Percentiles rank a stretch among this genome's conserved stretches.
Evolutionary conservation across 2,797 vertebrate genomes (phyloP).

Genomic region (Hoplostethus atlanticus): DNA sequence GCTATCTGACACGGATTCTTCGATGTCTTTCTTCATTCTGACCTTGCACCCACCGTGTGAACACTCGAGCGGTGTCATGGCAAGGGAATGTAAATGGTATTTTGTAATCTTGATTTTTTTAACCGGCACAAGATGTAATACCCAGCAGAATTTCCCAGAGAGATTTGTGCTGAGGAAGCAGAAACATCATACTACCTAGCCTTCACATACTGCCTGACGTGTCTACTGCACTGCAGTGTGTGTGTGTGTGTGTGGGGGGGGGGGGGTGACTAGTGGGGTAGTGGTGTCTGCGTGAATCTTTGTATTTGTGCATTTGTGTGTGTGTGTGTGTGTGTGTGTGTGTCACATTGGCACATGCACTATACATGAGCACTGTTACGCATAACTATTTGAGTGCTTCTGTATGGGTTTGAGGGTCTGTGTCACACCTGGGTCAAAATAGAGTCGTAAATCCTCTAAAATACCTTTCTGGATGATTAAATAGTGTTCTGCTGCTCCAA

Average conservation of each 20-base stretch:
- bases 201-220: conserved; percentile 35
- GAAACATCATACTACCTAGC: conserved; percentile 40
- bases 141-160: conserved; percentile 43
- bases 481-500: conserved; percentile 56
- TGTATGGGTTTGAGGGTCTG: conserved; percentile 41
- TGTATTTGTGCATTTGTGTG: conserved; percentile 24
- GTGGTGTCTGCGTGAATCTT: conserved; percentile 27
- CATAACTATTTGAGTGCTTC: conserved; percentile 49
- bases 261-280: background rate
- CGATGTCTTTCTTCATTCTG: conserved; percentile 17
- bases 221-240: conserved; percentile 6
- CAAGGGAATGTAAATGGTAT: conserved; percentile 47
- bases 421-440: conserved; percentile 47
- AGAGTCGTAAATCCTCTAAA: conserved; percentile 65
- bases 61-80: conserved; percentile 33
- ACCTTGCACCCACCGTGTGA: conserved; percentile 26
- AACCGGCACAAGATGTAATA: conserved; percentile 40
- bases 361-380: conserved; percentile 20
- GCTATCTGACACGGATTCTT: background rate
- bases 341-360: background rate
- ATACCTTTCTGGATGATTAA: conserved; percentile 74
- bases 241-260: conserved; percentile 10
- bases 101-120: conserved; percentile 55
- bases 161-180: conserved; percentile 58
- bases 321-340: conserved; percentile 1